Evolutionary conservation across 2,888 invertebrate species (phyloP).

Genomic region (Eremobia ochroleuca): DNA sequence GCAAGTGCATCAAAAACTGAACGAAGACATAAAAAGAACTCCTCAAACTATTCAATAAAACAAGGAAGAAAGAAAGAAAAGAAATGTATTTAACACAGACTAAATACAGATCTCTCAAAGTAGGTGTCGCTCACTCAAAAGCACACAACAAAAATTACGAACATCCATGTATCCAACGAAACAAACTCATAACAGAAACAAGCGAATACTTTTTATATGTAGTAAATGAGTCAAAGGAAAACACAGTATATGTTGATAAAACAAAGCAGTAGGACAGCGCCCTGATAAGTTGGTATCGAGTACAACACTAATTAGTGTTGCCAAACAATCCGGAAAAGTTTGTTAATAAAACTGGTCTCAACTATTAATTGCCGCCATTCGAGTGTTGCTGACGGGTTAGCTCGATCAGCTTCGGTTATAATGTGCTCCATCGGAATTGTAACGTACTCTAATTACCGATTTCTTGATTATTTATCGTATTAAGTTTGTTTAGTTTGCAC

Average conservation of each 20-base stretch:
- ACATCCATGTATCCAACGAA: background rate
- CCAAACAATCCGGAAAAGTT: conserved; percentile 76
- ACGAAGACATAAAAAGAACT: background rate
- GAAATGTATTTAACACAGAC: background rate
- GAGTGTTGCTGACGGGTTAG: conserved; percentile 62
- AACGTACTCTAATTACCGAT: conserved; percentile 43
- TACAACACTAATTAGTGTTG: conserved; percentile 77
- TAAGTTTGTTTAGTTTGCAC: conserved; percentile 15
- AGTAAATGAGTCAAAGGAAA: conserved; percentile 14
- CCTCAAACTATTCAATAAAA: background rate
- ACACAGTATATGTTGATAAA: conserved; percentile 52
- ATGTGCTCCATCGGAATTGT: conserved; percentile 47
- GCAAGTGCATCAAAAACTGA: background rate
- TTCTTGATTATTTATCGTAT: conserved; percentile 38
- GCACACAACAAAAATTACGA: conserved; percentile 1
- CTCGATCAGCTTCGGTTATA: conserved; percentile 55
- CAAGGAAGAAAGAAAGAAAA: background rate
- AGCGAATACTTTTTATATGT: conserved; percentile 19
- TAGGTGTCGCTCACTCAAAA: background rate
- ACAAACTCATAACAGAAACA: conserved; percentile 23
- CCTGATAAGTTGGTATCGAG: conserved; percentile 63
- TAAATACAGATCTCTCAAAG: background rate
- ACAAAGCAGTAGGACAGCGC: conserved; percentile 55
- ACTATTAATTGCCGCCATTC: conserved; percentile 76
- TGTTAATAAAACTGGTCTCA: conserved; percentile 75